Evolutionary conservation across 2,888 invertebrate species (phyloP), one percentile per base, ranked within the genome.

Genomic region (Gymnocheta viridis): DNA sequence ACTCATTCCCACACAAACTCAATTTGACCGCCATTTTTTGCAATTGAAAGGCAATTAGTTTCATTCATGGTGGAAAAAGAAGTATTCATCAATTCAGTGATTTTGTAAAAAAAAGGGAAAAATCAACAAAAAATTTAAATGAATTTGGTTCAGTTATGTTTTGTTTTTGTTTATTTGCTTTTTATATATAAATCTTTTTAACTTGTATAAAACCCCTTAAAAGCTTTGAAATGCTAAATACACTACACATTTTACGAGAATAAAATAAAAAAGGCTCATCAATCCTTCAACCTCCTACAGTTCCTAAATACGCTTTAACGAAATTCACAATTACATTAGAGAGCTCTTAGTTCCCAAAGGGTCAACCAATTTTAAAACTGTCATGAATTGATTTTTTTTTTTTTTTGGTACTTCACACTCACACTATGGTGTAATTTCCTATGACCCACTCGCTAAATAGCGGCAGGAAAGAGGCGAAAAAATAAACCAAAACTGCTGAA

Each of bases 21-120:
- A 66, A 79, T 79, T 82, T 69, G 73, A 60, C 74, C 79, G 77
- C 44, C 69, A 81, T 67, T 66, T 81, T 84, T 69, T 77, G 77
- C 69, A 78, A 85, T 85, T 84, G 82, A 82, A 80, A 84, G 82
- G 82, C 86, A 85, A 87, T 87, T 85, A 87, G 86, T 74, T 79
- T 32, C 74, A 85, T 85, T 85, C 81, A 85, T 82, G 82, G 74
- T 24, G 44, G 49, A 54, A 49, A 72, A 44, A 82, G 24, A 54
- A 66, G n/a, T 35, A 72, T 83, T 74, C 81, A 85, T 78, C 81
- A 81, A 81, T 64, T 77, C 84, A 47, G 47, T 81, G 81, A 84
- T 77, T 81, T 67, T 47, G 51, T 29, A 29, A 69, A 78, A 58
- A 58, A 64, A 62, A 47, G 7, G 29, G 67, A 27, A n/a, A 24